Percentiles rank a stretch among this genome's conserved stretches.
Conservation (phyloP, 1,140 invertebrate genomes). For the Heliothis subflexa region DNA sequence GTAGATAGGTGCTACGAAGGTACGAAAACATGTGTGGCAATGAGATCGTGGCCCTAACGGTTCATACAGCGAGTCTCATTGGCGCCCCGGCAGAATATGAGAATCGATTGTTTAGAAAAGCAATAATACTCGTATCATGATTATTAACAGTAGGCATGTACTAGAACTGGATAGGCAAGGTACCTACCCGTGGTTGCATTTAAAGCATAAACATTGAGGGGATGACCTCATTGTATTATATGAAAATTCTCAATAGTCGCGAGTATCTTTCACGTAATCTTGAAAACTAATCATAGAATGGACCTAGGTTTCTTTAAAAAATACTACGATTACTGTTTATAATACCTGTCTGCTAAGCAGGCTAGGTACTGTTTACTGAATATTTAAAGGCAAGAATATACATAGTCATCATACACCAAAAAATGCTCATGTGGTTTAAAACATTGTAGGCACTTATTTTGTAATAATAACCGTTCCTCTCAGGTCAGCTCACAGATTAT, state of each 20-base stretch:
- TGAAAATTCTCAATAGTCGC: constrained; percentile 18
- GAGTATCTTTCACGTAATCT: constrained; percentile 6
- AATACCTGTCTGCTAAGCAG: not conserved
- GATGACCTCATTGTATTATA: constrained; percentile 50
- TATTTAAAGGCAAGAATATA: not conserved
- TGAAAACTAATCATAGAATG: not conserved
- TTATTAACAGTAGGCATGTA: constrained; percentile 53
- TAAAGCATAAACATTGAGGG: constrained; percentile 46
- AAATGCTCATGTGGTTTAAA: not conserved
- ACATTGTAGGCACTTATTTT: constrained; percentile 7
- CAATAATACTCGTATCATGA: constrained; percentile 53
- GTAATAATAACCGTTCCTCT: constrained; percentile 5
- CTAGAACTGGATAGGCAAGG: constrained; percentile 4
- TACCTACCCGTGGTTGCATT: constrained; percentile 13
- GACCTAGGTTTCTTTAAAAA: not conserved
- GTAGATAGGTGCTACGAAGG: not conserved
- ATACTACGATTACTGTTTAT: too few relatives aligned
- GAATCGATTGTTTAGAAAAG: constrained; percentile 67
- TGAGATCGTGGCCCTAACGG: constrained; percentile 64
- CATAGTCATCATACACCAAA: constrained; percentile 5
- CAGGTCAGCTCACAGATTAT: constrained; percentile 8
- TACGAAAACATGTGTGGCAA: constrained; percentile 55
- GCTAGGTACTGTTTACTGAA: not conserved
- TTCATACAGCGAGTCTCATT: constrained; percentile 48
- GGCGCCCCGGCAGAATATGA: constrained; percentile 52